Conservation (phyloP, 2,113 vertebrate genomes). For the Formicarius rufipectus region DNA sequence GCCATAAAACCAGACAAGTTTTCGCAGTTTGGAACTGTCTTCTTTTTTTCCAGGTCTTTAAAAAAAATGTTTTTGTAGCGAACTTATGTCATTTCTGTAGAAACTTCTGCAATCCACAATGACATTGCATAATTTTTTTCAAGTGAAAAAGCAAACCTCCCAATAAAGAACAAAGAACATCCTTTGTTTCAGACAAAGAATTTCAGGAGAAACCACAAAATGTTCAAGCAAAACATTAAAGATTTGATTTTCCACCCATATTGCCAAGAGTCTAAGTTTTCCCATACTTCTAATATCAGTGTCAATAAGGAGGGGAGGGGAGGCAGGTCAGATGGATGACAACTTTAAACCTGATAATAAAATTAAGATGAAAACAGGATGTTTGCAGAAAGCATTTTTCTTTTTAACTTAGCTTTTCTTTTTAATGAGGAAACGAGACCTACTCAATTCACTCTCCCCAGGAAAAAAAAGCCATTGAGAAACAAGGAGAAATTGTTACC, state of each 20-base stretch:
- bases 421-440: background rate
- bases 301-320: background rate
- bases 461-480: background rate
- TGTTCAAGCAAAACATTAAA: slow-evolving; percentile 66
- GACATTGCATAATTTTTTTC: slow-evolving; percentile 26
- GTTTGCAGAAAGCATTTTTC: background rate
- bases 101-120: background rate
- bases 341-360: background rate
- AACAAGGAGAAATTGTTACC: background rate
- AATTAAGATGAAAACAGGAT: background rate
- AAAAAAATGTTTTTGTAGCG: background rate
- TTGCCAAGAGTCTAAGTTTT: slow-evolving; percentile 49
- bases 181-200: slow-evolving; percentile 66
- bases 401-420: background rate
- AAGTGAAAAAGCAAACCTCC: background rate
- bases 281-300: slow-evolving; percentile 33
- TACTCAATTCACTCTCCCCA: background rate
- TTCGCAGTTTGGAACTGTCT: background rate
- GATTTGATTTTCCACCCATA: slow-evolving; percentile 61
- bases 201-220: slow-evolving; percentile 68
- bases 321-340: background rate
- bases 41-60: background rate
- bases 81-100: background rate
- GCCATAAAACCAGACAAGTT: background rate
- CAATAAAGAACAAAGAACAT: slow-evolving; percentile 38